Percentiles rank a stretch among this genome's conserved stretches.
Conservation (phyloP, 2,113 vertebrate species). For the Hippocampus mohnikei region DNA sequence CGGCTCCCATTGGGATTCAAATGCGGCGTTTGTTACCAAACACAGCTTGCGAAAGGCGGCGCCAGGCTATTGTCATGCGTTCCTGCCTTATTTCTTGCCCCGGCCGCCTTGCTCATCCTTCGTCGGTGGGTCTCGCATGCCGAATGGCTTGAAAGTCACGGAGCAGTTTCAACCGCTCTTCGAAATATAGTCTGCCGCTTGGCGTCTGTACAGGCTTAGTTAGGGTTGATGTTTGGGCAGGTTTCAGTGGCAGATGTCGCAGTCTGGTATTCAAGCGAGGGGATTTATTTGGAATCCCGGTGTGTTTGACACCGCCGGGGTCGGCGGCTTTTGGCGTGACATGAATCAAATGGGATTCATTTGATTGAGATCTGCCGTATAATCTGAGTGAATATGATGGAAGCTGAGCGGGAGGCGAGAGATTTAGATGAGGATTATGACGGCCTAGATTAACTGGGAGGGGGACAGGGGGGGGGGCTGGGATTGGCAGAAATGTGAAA, state of each 20-base stretch:
- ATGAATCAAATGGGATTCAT: conserved; percentile 63
- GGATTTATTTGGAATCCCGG: conserved; percentile 55
- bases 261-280: conserved; percentile 45
- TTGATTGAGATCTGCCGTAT: conserved; percentile 58
- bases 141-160: conserved; percentile 23
- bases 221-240: conserved; percentile 59
- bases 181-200: conserved; percentile 53
- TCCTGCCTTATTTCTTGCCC: conserved; percentile 38
- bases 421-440: conserved; percentile 58
- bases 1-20: conserved; percentile 64
- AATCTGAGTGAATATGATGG: conserved; percentile 56
- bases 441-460: conserved; percentile 45
- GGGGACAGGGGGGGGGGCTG: no score
- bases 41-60: conserved; percentile 53
- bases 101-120: conserved; percentile 26
- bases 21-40: conserved; percentile 62
- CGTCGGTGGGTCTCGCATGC: conserved; percentile 35
- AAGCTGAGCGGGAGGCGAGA: conserved; percentile 29
- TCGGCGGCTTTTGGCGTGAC: conserved; percentile 44
- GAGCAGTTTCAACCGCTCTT: conserved; percentile 25
- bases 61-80: conserved; percentile 67
- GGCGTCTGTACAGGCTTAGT: conserved; percentile 45
- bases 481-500: not conserved
- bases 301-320: conserved; percentile 49
- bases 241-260: conserved; percentile 64